Evolutionary conservation across 2,797 vertebrate species (phyloP).

Genomic region (Muscicapa striata): DNA sequence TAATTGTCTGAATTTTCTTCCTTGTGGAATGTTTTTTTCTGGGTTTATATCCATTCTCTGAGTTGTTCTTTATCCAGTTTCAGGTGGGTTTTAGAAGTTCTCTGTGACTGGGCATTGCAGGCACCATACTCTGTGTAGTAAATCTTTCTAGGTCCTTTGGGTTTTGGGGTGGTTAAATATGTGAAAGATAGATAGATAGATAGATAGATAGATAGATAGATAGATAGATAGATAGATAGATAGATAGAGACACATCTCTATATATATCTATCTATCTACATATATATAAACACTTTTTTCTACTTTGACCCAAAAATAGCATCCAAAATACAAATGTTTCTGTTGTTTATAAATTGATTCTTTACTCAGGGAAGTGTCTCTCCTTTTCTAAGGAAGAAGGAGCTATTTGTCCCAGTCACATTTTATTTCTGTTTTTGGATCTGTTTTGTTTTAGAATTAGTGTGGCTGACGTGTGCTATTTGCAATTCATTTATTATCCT

Average conservation of each 20-base stretch:
- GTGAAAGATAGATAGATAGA: no score
- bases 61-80: not conserved
- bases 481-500: slow-evolving; percentile 35
- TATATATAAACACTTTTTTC: not conserved
- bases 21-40: not conserved
- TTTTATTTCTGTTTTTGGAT: slow-evolving; percentile 23
- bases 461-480: slow-evolving; percentile 11
- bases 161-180: not conserved
- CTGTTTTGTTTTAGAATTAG: not conserved
- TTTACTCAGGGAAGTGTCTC: not conserved
- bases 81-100: not conserved
- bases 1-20: not conserved
- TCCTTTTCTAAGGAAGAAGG: not conserved
- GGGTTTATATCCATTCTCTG: not conserved
- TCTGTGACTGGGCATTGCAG: not conserved
- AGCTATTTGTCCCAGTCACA: not conserved
- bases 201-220: no score
- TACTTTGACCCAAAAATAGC: not conserved
- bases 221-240: no score
- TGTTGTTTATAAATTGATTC: not conserved
- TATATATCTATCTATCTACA: no score
- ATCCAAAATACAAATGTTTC: not conserved
- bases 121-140: not conserved
- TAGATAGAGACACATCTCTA: no score
- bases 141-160: not conserved